Base-by-base conservation (phyloP, 1,140 invertebrate species). In the Lysiphlebus fabarum region DNA sequence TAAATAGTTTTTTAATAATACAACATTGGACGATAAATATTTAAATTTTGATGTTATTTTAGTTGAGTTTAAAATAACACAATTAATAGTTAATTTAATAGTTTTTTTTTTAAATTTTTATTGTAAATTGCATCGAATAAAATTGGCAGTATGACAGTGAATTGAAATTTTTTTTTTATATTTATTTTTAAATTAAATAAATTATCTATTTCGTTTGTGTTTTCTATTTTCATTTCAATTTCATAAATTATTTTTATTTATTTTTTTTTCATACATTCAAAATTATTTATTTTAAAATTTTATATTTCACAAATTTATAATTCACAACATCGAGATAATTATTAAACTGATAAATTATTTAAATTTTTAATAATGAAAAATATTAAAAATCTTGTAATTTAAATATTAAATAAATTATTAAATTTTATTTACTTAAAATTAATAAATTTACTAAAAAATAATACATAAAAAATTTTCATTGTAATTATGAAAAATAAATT, bases 61-160 rank as follows among this genome's bases (percentile, higher is more conserved):
- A 26, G 17, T 26, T 26, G 17, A 26, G 17, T 2, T 26, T 26
- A 26, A 26, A 26, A 26, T 26, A 26, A 26, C 4, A 26, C 2
- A 26, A 4, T 26, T 4, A 26, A 26, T 26, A 2, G 17, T 26
- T 26, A 2, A 26, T 26, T 26, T 26, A 26, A 26, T 26, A 2
- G n/a, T 63, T 65, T 49, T 9, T 40, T 41, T 11, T n/a, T n/a
- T n/a, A n/a, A n/a, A 56, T 34, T 41, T 49, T 44, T 45, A 38
- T 50, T 50, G 43, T 26, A 26, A 49, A 53, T 70, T 65, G 51
- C 38, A 65, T 70, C 62, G 59, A 63, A 72, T 71, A 71, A 65
- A 37, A 69, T 69, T 73, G 71, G 69, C 71, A 73, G 71, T 72
- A 72, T 65, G 64, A 62, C 71, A 72, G 68, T 72, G 60, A 71